These are phyloP conservation scores for Drosophila barbarae DNA, from an alignment of 2,888 invertebrate species.

Conservation along the genomic window DNA sequence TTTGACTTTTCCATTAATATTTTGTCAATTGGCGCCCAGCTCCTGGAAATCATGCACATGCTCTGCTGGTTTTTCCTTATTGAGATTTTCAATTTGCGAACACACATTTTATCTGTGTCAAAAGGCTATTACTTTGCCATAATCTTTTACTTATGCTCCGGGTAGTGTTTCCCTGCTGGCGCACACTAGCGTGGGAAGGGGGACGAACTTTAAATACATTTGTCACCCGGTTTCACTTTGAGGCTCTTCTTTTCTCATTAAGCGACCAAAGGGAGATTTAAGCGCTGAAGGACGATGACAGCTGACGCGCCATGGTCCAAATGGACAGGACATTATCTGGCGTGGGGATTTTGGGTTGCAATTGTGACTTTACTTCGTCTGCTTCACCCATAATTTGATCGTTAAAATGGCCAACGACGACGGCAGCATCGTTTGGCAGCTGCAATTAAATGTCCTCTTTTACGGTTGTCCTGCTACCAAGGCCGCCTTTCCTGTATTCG, in stretches of 20 bases:
- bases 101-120: constrained; percentile 18
- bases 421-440: constrained; percentile 50
- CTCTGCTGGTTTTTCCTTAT: constrained; percentile 12
- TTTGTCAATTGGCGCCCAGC: constrained; percentile 33
- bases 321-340: constrained; percentile 35
- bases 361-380: constrained; percentile 39
- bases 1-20: constrained; percentile 42
- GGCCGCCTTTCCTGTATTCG: constrained; percentile 54
- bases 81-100: constrained; percentile 34
- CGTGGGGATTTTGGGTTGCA: constrained; percentile 27
- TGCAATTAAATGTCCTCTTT: constrained; percentile 72
- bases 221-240: constrained; percentile 1
- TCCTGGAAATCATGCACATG: neutral
- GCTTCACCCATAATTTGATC: constrained; percentile 69
- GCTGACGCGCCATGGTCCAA: constrained; percentile 65
- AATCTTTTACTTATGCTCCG: constrained; percentile 12
- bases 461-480: constrained; percentile 61
- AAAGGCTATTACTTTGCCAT: constrained; percentile 24
- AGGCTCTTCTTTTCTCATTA: constrained; percentile 45
- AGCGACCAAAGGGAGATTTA: constrained; percentile 33
- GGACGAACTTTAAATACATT: constrained; percentile 18
- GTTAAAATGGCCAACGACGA: constrained; percentile 62
- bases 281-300: constrained; percentile 51
- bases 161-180: constrained; percentile 1
- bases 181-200: neutral